Evolutionary conservation across 2,888 invertebrate species (phyloP).

Genomic region (Dysmachus trigonus): DNA sequence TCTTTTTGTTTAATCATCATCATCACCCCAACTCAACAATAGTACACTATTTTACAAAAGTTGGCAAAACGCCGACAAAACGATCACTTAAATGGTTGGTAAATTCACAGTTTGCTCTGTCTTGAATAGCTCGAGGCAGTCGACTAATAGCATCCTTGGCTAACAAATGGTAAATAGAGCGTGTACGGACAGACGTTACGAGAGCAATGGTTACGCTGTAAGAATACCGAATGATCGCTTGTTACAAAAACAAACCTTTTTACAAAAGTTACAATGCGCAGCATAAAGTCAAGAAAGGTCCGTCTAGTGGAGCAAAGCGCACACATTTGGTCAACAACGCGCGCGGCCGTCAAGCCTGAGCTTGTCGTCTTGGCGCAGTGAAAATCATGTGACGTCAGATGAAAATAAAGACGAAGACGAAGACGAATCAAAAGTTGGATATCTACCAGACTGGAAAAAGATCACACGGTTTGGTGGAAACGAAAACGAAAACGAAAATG

Average conservation of each 20-base stretch:
- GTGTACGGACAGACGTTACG: conserved; percentile 48
- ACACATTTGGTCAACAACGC: conserved; percentile 1
- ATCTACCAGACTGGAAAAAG: conserved; percentile 44
- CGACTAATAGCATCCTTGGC: conserved; percentile 46
- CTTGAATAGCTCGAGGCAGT: conserved; percentile 25
- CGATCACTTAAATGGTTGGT: conserved; percentile 43
- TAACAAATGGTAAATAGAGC: conserved; percentile 48
- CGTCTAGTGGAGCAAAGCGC: not conserved
- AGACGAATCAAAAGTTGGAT: conserved; percentile 36
- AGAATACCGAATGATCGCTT: conserved; percentile 45
- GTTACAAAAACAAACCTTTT: conserved; percentile 34
- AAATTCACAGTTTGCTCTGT: conserved; percentile 28
- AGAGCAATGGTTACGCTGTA: conserved; percentile 48
- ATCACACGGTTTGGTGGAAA: conserved; percentile 46
- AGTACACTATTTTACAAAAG: conserved; percentile 29
- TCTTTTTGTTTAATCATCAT: conserved; percentile 7
- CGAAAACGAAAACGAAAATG: conserved; percentile 45
- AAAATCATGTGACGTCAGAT: conserved; percentile 16
- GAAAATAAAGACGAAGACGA: conserved; percentile 12
- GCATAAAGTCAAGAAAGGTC: conserved; percentile 4
- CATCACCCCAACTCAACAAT: conserved; percentile 7
- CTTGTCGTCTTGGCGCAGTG: not conserved
- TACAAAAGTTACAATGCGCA: conserved; percentile 1
- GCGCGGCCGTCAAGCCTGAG: not conserved
- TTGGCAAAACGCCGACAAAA: conserved; percentile 47